Evolutionary conservation across 64 coral and sea anemone species (phyloP), one percentile per base, ranked within the genome.

Genomic region (Montipora efflorescens): DNA sequence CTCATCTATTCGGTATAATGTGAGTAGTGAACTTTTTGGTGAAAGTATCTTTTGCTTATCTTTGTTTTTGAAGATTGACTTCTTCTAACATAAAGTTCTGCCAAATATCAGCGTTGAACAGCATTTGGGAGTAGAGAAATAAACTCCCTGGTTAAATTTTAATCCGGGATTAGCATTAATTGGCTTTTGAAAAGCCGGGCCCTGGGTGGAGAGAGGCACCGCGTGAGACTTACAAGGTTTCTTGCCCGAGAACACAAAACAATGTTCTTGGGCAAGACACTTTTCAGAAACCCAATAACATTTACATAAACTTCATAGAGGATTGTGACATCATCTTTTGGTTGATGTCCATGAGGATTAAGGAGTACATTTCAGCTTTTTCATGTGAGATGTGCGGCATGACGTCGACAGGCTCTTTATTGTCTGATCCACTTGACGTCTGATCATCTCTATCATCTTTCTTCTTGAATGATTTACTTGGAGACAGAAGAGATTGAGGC

Each of bases 301-400:
- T 78, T 94, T 72, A 97, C 52, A 92, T 84, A 89, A 95, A 89
- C 59, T 99, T 99, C 91, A 99, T 92, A 62, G 82, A 91, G 16
- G 89, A 94, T 80, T 99, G 95, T 18, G 95, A 90, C 79, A 99
- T 68, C 72, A 99, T 90, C 25, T 92, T 99, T 72, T 99, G 92
- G 81, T 99, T 99, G n/a, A 99, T 99, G 14, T 99, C 98, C 46
- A 90, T 92, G 6, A 99, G 80, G 82, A 99, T 95, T 12, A 94
- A 75, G 7, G 98, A 99, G 67, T 95, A 99, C 73, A 93, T 87
- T 20, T 96, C 85, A 1, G 92, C 98, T 72, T 99, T 99, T 64
- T 99, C 98, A 52, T 81, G 81, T 9, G 98, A 96, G 52, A 99
- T 89, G 45, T 91, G 92, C 4, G 98, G 95, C 74, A 96, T 89